Conservation (phyloP, 2,797 vertebrate genomes). For the Dipus sagitta region DNA sequence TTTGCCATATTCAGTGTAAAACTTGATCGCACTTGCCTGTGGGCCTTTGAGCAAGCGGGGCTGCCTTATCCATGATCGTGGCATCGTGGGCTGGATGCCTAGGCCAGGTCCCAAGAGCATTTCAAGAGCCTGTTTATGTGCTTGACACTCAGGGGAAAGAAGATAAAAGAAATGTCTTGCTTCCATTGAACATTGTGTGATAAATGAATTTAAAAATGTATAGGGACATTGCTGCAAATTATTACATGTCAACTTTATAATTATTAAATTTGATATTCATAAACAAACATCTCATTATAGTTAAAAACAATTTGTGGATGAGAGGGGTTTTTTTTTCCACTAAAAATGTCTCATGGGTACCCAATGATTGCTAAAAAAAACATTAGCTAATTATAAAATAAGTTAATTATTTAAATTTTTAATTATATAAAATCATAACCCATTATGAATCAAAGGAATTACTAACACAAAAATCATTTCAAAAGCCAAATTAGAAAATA, state of each 20-base stretch:
- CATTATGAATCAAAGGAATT: slow-evolving; percentile 45
- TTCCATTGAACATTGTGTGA: background rate
- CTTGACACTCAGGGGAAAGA: background rate
- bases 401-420: slow-evolving; percentile 9
- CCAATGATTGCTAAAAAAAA: slow-evolving; percentile 13
- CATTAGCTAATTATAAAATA: slow-evolving; percentile 26
- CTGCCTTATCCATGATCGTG: background rate
- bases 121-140: slow-evolving; percentile 38
- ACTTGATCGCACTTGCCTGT: slow-evolving; percentile 68
- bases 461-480: slow-evolving; percentile 45
- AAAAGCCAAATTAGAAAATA: slow-evolving; percentile 62
- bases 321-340: background rate
- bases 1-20: slow-evolving; percentile 73
- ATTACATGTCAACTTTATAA: background rate
- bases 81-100: background rate
- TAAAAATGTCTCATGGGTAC: slow-evolving; percentile 30
- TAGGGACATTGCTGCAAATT: background rate
- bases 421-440: slow-evolving; percentile 16
- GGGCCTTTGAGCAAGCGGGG: slow-evolving; percentile 24
- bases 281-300: slow-evolving; percentile 17
- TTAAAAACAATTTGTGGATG: slow-evolving; percentile 32
- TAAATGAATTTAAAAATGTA: slow-evolving; percentile 41
- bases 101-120: background rate
- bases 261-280: slow-evolving; percentile 9
- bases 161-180: slow-evolving; percentile 5